phyloP scores from a whole-genome alignment of 1,140 invertebrate species.

The Dendrolimus kikuchii region DNA sequence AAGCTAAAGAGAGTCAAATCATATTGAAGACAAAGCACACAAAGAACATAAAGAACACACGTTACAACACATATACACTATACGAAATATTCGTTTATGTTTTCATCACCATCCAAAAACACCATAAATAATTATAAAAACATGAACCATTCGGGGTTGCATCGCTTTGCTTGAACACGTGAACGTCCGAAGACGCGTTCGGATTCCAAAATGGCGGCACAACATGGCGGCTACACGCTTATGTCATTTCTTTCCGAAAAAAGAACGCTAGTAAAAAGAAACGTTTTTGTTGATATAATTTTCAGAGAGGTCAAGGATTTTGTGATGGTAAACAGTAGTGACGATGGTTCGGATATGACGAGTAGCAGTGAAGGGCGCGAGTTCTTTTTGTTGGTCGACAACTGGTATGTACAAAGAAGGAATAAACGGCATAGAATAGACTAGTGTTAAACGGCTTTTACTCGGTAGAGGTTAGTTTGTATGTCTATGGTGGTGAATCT shows the following conservation, averaged over 20 bases:
- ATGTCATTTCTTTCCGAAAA: constrained; percentile 4
- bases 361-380: constrained; percentile 42
- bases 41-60: not conserved
- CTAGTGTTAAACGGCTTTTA: not conserved
- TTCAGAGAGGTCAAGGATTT: constrained; percentile 58
- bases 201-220: not conserved
- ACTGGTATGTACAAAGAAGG: constrained; percentile 52
- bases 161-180: no score
- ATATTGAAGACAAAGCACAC: constrained; percentile 2
- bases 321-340: constrained; percentile 53
- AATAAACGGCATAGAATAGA: constrained; percentile 6
- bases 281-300: constrained; percentile 31
- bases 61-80: constrained; percentile 2
- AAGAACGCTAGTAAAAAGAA: constrained; percentile 15
- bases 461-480: no score
- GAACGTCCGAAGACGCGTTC: no score
- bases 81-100: not conserved
- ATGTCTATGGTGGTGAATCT: no score
- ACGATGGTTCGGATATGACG: constrained; percentile 40
- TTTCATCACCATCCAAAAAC: no score
- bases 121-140: no score
- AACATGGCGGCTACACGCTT: constrained; percentile 7
- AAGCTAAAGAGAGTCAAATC: not conserved
- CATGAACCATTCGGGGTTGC: no score
- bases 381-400: constrained; percentile 44